These are phyloP conservation scores for Drosophila lowei DNA, from an alignment of 1,140 invertebrate genomes.

Conservation along the genomic window DNA sequence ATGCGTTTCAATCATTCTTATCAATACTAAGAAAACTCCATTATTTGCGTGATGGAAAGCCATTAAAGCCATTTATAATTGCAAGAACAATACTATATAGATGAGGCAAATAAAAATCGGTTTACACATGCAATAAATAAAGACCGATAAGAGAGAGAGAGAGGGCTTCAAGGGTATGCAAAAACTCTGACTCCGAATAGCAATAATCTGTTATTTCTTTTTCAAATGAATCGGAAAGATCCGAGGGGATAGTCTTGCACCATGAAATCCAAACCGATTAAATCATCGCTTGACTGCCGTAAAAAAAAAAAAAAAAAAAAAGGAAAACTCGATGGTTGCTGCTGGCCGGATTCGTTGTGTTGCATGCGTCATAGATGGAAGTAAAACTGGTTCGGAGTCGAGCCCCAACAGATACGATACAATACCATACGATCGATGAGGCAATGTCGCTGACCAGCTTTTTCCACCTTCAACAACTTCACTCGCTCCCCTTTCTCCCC, in stretches of 20 bases:
- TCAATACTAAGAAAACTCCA: too few relatives aligned
- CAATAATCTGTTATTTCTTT: slow-evolving; percentile 14
- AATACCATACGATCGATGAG: slow-evolving; percentile 49
- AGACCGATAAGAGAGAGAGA: slow-evolving; percentile 9
- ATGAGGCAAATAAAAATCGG: slow-evolving; percentile 7
- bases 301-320: slow-evolving; percentile 32
- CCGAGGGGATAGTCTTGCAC: slow-evolving; percentile 22
- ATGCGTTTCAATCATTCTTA: too few relatives aligned
- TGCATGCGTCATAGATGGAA: slow-evolving; percentile 66
- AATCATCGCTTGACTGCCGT: slow-evolving; percentile 40
- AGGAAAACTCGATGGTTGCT: slow-evolving; percentile 32
- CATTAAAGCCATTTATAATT: too few relatives aligned
- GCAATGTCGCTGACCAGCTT: slow-evolving; percentile 74
- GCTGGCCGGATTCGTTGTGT: not conserved
- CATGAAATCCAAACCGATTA: slow-evolving; percentile 44
- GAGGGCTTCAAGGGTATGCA: slow-evolving; percentile 39
- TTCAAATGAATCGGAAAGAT: slow-evolving; percentile 38
- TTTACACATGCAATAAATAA: slow-evolving; percentile 7
- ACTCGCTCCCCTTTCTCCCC: not conserved
- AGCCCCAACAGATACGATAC: not conserved
- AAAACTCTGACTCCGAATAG: slow-evolving; percentile 15
- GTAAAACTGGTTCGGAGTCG: slow-evolving; percentile 64
- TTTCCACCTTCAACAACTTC: slow-evolving; percentile 46
- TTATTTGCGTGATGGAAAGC: too few relatives aligned
- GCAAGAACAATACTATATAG: not conserved